Evolutionary conservation across 1,140 invertebrate species (phyloP).

Genomic region (Zaprionus africanus): DNA sequence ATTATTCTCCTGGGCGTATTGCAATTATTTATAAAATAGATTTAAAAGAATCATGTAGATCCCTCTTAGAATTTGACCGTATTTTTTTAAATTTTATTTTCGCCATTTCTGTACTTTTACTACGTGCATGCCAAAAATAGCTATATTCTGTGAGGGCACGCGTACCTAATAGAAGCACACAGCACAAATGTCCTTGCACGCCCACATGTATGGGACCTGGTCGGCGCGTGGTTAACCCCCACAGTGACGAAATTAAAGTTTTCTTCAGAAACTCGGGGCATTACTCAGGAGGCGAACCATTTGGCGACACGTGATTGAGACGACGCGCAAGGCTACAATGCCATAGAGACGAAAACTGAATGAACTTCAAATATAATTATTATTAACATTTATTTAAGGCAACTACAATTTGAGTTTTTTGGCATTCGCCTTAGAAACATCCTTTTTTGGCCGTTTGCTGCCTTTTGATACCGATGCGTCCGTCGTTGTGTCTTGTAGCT

Average conservation of each 20-base stretch:
- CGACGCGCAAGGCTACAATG: neutral
- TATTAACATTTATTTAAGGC: slow-evolving; percentile 27
- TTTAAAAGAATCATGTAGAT: too few species aligned
- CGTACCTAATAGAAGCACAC: slow-evolving; percentile 54
- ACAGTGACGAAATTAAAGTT: slow-evolving; percentile 54
- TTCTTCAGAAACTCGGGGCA: slow-evolving; percentile 9
- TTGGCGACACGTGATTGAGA: slow-evolving; percentile 65
- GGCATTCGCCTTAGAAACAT: slow-evolving; percentile 56
- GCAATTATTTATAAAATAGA: too few species aligned
- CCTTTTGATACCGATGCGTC: slow-evolving; percentile 1
- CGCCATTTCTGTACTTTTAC: slow-evolving; percentile 55
- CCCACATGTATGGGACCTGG: slow-evolving; percentile 9
- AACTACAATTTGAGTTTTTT: slow-evolving; percentile 74
- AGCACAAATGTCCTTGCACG: slow-evolving; percentile 57
- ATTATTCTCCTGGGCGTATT: too few species aligned
- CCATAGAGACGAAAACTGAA: slow-evolving; percentile 11
- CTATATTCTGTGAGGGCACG: slow-evolving; percentile 48
- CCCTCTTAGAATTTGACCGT: neutral
- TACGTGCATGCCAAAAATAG: slow-evolving; percentile 63
- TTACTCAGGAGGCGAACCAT: slow-evolving; percentile 8
- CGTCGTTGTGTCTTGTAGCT: slow-evolving; percentile 90
- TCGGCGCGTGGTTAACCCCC: slow-evolving; percentile 57
- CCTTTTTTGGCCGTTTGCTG: slow-evolving; percentile 63
- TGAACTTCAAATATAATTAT: slow-evolving; percentile 53
- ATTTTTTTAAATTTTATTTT: neutral